Conservation (phyloP, 2,113 vertebrate species). For the Grammomys dolichurus region DNA sequence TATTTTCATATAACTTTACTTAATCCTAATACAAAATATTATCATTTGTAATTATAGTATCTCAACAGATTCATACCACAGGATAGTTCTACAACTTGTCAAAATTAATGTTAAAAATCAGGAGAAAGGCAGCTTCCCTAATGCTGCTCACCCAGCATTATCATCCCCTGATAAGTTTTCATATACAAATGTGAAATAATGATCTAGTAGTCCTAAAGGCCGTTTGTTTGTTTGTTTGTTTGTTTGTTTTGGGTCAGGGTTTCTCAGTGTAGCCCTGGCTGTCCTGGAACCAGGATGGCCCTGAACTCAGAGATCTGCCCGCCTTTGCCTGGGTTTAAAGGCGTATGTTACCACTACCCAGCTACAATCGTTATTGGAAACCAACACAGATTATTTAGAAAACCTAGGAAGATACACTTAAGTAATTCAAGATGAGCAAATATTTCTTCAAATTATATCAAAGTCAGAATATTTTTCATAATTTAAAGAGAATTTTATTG, state of each 20-base stretch:
- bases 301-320: background rate
- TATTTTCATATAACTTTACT: slow-evolving; percentile 45
- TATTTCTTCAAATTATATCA: slow-evolving; percentile 36
- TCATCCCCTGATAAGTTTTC: background rate
- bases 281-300: background rate
- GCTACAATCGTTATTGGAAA: background rate
- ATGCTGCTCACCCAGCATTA: background rate
- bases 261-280: background rate
- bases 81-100: background rate
- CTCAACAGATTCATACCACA: slow-evolving; percentile 12
- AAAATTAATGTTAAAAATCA: background rate
- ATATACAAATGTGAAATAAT: background rate
- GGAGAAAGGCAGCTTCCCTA: slow-evolving; percentile 8
- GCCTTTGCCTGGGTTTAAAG: background rate
- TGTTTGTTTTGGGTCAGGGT: background rate
- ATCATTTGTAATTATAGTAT: slow-evolving; percentile 18
- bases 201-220: slow-evolving; percentile 3
- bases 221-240: too few species aligned
- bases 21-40: slow-evolving; percentile 50
- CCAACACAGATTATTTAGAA: slow-evolving; percentile 17
- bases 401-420: background rate
- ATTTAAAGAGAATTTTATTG: slow-evolving; percentile 38
- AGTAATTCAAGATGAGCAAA: slow-evolving; percentile 44
- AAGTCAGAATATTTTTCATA: slow-evolving; percentile 14
- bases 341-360: background rate